phyloP scores from a whole-genome alignment of 1,140 invertebrate species.

The Scaptomyza graminum region DNA sequence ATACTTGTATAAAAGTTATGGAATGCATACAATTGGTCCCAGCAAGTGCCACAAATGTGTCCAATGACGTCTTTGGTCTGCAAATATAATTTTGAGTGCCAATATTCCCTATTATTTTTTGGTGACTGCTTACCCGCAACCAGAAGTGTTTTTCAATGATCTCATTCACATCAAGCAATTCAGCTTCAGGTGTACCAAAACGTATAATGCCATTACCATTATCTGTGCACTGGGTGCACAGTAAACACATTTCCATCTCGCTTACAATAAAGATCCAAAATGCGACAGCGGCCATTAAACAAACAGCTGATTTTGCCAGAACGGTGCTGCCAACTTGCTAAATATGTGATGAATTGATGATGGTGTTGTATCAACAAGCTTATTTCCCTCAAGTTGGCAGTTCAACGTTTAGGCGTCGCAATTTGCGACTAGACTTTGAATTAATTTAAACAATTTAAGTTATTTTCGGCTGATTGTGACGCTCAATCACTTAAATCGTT shows the following conservation, averaged over 20 bases:
- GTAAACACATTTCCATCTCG: slow-evolving; percentile 43
- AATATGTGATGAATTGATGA: neutral
- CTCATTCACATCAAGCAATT: slow-evolving; percentile 35
- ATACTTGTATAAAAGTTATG: slow-evolving; percentile 64
- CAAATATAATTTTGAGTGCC: neutral
- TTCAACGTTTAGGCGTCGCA: neutral
- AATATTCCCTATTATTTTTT: neutral
- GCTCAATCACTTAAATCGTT: slow-evolving; percentile 30
- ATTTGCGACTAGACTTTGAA: slow-evolving; percentile 44
- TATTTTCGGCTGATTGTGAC: slow-evolving; percentile 39
- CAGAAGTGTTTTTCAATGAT: slow-evolving; percentile 72
- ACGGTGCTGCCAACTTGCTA: slow-evolving; percentile 25
- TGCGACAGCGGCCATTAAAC: slow-evolving; percentile 31
- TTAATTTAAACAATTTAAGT: slow-evolving; percentile 64
- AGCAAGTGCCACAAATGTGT: slow-evolving; percentile 57
- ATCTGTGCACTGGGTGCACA: slow-evolving; percentile 48
- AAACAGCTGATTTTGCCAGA: slow-evolving; percentile 22
- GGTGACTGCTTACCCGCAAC: slow-evolving; percentile 49
- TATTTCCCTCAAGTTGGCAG: slow-evolving; percentile 15
- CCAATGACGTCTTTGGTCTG: slow-evolving; percentile 40
- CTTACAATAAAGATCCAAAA: slow-evolving; percentile 27
- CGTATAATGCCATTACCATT: slow-evolving; percentile 41
- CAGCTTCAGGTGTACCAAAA: slow-evolving; percentile 53
- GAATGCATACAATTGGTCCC: slow-evolving; percentile 61
- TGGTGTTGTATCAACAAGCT: neutral